Evolutionary conservation across 2,797 vertebrate genomes (phyloP), one percentile per base, ranked within the genome.

Genomic region (Clarias laeviceps): DNA sequence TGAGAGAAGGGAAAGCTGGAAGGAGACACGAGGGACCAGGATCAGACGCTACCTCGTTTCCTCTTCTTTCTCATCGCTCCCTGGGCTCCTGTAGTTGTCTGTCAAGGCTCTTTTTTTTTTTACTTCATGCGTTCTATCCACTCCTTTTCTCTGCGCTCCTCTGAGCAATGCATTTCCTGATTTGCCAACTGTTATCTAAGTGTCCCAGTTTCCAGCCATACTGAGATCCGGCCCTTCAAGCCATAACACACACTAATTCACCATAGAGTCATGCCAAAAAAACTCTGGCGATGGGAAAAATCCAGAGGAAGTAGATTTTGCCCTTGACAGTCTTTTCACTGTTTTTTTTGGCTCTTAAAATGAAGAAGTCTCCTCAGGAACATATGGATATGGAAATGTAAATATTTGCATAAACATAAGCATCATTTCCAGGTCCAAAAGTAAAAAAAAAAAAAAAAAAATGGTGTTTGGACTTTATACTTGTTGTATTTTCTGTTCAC

Each of bases 101-200:
- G 78, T 87, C 40, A 80, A 90, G 69, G 84, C 61, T 32, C 9
- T 78, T 61, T 80, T 70, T 82, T 73, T 81, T 69, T 50, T 84
- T 74, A 79, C 70, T 82, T 68, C 77, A 74, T 74, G 56, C 62
- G 84, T 88, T 81, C 84, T 74, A 56, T 73, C 29, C 56, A 50
- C 65, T 76, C 37, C 40, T 86, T 69, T 80, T 54, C 59, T 56
- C 72, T 64, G 69, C 6, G 29, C 85, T 74, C 82, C 56, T 83
- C 76, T 20, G 64, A 88, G 83, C 68, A 29, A 56, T 82, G 68
- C 86, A 73, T 73, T 65, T 86, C 65, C 64, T 76, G 18, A 57
- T 89, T 85, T 84, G 79, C 87, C 86, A 86, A 86, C 85, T 88
- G 82, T 88, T 90, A 89, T 85, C 84, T 81, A 87, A 86, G 81